Percentiles rank a stretch among this genome's conserved stretches.
Evolutionary conservation across 2,797 vertebrate genomes (phyloP).

Genomic region (Acanthornis magna): DNA sequence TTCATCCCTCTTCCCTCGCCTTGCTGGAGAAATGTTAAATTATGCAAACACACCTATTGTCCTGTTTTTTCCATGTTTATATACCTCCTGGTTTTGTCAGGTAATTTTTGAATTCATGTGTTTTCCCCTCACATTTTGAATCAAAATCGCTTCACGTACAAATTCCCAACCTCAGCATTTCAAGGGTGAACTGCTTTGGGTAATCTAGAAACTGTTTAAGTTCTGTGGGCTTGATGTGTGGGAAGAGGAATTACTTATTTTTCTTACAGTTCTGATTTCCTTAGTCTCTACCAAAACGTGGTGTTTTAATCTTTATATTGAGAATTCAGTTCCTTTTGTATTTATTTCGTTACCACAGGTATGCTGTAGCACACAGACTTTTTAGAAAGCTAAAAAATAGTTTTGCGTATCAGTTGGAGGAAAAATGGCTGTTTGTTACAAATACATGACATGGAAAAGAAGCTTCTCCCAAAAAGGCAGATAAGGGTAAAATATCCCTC

Average conservation of each 20-base stretch:
- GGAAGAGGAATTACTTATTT: conserved; percentile 30
- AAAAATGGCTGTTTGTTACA: not conserved
- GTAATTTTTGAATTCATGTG: not conserved
- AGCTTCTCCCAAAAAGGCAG: not conserved
- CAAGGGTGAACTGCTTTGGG: not conserved
- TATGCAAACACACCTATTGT: not conserved
- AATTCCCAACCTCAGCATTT: not conserved
- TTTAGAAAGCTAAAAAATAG: not conserved
- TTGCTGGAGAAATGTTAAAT: not conserved
- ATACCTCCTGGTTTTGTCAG: not conserved
- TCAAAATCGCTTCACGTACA: not conserved
- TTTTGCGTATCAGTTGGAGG: not conserved
- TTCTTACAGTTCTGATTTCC: not conserved
- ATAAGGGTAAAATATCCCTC: not conserved
- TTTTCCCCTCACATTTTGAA: not conserved
- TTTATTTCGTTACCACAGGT: not conserved
- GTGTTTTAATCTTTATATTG: not conserved
- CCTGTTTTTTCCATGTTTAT: not conserved
- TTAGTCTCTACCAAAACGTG: not conserved
- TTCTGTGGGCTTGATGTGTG: conserved; percentile 4
- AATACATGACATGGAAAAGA: not conserved
- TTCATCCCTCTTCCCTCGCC: not conserved
- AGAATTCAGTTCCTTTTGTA: not conserved
- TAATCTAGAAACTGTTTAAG: not conserved
- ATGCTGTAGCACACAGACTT: not conserved